These are phyloP conservation scores for Listronotus bonariensis DNA, from an alignment of 1,140 invertebrate species.

Conservation along the genomic window DNA sequence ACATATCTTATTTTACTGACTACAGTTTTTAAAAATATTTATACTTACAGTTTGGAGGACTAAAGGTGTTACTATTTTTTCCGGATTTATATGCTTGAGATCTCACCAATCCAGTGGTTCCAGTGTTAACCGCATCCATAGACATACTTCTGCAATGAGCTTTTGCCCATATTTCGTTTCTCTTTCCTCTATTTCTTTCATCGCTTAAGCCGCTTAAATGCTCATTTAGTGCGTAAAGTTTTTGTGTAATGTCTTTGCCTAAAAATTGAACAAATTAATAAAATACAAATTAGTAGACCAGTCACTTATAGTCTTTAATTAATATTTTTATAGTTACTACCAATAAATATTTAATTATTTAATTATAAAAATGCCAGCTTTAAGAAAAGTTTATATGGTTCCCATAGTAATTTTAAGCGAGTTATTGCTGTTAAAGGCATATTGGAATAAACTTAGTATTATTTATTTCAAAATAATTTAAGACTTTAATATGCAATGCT, in stretches of 20 bases:
- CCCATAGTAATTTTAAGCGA: too few species aligned
- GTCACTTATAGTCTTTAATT: background rate
- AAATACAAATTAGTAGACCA: background rate
- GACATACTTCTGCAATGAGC: slow-evolving; percentile 69
- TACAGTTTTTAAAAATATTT: slow-evolving; percentile 3
- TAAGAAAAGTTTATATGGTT: too few species aligned
- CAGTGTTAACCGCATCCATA: slow-evolving; percentile 79
- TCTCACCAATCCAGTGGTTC: slow-evolving; percentile 71
- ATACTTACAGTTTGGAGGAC: slow-evolving; percentile 46
- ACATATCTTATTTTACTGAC: too few species aligned
- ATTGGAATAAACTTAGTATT: too few species aligned
- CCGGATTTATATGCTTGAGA: slow-evolving; percentile 66
- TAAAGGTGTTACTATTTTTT: slow-evolving; percentile 38
- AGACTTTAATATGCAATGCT: too few species aligned
- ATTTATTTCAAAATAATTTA: too few species aligned
- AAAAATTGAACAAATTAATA: slow-evolving; percentile 38
- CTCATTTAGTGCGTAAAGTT: slow-evolving; percentile 81
- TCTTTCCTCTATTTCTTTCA: slow-evolving; percentile 54
- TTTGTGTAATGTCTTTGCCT: slow-evolving; percentile 85
- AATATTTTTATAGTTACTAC: too few species aligned
- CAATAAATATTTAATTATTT: too few species aligned
- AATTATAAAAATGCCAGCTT: too few species aligned
- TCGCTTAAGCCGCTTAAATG: slow-evolving; percentile 61
- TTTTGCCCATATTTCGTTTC: slow-evolving; percentile 56
- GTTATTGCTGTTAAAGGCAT: too few species aligned